These are phyloP conservation scores for Eolophus roseicapilla DNA, from an alignment of 2,113 vertebrate species.

Conservation along the genomic window DNA sequence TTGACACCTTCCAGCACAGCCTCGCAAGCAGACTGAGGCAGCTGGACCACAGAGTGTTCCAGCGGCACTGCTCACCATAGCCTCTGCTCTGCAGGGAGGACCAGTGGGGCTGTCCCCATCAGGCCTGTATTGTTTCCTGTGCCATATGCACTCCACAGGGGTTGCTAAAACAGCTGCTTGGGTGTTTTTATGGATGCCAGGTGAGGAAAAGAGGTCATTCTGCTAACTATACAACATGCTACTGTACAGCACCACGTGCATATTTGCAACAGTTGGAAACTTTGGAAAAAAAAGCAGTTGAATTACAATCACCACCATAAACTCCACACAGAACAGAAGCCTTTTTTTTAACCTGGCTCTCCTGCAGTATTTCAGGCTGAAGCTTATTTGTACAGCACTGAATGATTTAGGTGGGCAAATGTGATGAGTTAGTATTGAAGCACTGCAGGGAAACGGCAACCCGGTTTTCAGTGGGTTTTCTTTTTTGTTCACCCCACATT, in stretches of 20 bases:
- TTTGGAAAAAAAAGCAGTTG: background rate
- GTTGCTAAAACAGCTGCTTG: background rate
- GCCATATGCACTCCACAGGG: fast-evolving
- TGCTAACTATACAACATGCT: background rate
- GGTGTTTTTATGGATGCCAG: background rate
- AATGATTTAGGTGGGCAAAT: background rate
- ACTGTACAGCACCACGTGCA: fast-evolving
- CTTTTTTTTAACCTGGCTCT: background rate
- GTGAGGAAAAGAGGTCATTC: background rate
- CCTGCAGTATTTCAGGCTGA: background rate
- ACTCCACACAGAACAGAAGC: background rate
- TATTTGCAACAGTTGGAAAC: background rate
- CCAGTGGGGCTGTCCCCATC: background rate
- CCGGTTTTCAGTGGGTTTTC: background rate
- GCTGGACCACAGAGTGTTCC: background rate
- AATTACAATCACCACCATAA: background rate
- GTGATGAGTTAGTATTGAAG: background rate
- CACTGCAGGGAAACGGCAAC: background rate
- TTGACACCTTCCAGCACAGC: background rate
- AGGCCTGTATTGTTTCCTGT: background rate
- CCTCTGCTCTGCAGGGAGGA: background rate
- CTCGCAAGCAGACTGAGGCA: background rate
- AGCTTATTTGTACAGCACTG: background rate
- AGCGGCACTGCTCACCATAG: fast-evolving
- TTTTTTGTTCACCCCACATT: background rate